Evolutionary conservation across 2,888 invertebrate species (phyloP).

Genomic region (Beris chalybata): DNA sequence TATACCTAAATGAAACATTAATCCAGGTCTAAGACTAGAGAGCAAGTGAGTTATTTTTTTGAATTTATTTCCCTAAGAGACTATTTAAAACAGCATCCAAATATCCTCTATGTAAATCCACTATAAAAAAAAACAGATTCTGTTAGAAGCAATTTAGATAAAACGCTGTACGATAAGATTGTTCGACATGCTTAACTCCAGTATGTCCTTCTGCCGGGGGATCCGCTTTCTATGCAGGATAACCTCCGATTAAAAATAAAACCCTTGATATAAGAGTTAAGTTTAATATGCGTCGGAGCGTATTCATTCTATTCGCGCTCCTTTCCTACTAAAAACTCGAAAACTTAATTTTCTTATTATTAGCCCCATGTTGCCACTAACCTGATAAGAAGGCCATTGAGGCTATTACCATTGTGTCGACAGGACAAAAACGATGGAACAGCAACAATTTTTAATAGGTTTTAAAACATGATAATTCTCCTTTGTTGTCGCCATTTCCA

Average conservation of each 20-base stretch:
- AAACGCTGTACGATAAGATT: too few species aligned
- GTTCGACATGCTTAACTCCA: too few species aligned
- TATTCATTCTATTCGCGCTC: background rate
- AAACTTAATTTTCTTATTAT: constrained; percentile 35
- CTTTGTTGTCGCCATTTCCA: constrained; percentile 29
- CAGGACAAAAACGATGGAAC: constrained; percentile 29
- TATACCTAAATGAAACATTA: too few species aligned
- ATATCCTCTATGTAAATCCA: too few species aligned
- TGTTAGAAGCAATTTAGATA: too few species aligned
- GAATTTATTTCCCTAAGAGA: too few species aligned
- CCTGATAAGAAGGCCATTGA: constrained; percentile 36
- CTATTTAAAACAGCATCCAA: too few species aligned
- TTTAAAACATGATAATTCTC: constrained; percentile 36
- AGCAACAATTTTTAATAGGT: constrained; percentile 35
- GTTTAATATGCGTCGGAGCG: constrained; percentile 10
- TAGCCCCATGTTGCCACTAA: constrained; percentile 39
- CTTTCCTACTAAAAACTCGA: constrained; percentile 11
- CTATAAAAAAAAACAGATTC: too few species aligned
- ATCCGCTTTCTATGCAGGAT: background rate
- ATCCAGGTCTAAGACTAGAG: too few species aligned
- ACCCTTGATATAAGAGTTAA: constrained; percentile 26
- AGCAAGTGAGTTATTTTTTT: too few species aligned
- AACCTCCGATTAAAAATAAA: constrained; percentile 19
- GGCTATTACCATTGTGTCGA: constrained; percentile 30
- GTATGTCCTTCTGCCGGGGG: too few species aligned